phyloP scores from a whole-genome alignment of 2,888 invertebrate species.

The Gibbula magus region DNA sequence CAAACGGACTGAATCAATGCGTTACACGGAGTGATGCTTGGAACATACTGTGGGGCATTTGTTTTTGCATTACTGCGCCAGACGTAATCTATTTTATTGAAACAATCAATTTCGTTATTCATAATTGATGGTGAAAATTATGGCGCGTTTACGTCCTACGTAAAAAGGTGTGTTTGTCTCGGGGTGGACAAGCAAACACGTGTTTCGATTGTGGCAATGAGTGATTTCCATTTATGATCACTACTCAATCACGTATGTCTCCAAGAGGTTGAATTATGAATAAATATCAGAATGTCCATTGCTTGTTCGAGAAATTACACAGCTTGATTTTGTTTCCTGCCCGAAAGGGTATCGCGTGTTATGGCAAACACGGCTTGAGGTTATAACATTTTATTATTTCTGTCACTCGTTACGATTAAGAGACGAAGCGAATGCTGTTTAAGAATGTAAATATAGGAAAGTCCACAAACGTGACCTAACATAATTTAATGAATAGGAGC shows the following conservation, averaged over 20 bases:
- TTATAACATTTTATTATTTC: no score
- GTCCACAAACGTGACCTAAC: no score
- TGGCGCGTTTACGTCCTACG: not conserved
- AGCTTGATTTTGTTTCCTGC: no score
- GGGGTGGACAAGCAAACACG: not conserved
- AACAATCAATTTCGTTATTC: slow-evolving; percentile 17
- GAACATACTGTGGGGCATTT: slow-evolving; percentile 14
- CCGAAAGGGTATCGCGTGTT: no score
- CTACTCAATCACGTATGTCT: not conserved
- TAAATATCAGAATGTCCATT: no score
- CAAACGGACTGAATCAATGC: slow-evolving; percentile 22
- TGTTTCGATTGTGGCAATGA: not conserved
- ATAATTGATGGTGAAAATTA: slow-evolving; percentile 1
- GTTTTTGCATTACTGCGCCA: slow-evolving; percentile 26
- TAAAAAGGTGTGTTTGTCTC: not conserved
- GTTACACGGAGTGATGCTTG: not conserved
- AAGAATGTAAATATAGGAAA: no score
- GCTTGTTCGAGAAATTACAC: no score
- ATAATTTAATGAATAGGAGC: no score
- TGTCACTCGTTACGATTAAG: no score
- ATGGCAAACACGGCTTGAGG: no score
- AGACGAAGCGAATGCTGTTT: no score
- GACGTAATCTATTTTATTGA: slow-evolving; percentile 7
- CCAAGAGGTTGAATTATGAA: no score
- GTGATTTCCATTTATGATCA: not conserved